Evolutionary conservation across 2,888 invertebrate species (phyloP).

Genomic region (Octonoba sinensis): DNA sequence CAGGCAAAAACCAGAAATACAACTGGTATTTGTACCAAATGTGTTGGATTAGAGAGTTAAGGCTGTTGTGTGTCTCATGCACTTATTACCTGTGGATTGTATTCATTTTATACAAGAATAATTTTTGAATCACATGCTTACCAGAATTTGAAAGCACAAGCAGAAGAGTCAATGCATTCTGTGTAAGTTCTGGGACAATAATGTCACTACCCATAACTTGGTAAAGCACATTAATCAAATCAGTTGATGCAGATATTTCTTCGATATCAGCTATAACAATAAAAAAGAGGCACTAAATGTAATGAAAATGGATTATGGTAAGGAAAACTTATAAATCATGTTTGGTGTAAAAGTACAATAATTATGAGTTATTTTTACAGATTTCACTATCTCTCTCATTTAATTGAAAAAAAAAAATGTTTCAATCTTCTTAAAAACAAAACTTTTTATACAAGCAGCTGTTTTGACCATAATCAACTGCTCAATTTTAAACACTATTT

Average conservation of each 20-base stretch:
- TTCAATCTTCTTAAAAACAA: no score
- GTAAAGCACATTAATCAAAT: conserved; percentile 36
- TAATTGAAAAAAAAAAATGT: no score
- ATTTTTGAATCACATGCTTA: conserved; percentile 1
- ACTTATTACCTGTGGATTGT: not conserved
- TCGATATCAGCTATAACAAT: conserved; percentile 37
- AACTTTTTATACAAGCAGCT: no score
- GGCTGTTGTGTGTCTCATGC: not conserved
- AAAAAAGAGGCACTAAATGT: not conserved
- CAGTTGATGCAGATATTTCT: conserved; percentile 29
- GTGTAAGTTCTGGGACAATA: conserved; percentile 55
- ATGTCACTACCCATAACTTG: conserved; percentile 35
- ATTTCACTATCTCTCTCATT: no score
- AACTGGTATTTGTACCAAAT: not conserved
- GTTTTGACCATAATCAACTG: no score
- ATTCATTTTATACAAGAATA: not conserved
- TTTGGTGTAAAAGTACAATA: not conserved
- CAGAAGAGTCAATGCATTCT: conserved; percentile 63
- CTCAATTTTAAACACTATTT: no score
- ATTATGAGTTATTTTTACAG: not conserved
- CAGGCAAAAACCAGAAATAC: no score
- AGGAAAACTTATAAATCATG: not conserved
- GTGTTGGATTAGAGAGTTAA: not conserved
- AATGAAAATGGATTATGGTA: not conserved
- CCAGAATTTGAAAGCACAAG: conserved; percentile 46